Evolutionary conservation across 2,797 vertebrate genomes (phyloP), one percentile per base, ranked within the genome.

Genomic region (Molothrus ater): DNA sequence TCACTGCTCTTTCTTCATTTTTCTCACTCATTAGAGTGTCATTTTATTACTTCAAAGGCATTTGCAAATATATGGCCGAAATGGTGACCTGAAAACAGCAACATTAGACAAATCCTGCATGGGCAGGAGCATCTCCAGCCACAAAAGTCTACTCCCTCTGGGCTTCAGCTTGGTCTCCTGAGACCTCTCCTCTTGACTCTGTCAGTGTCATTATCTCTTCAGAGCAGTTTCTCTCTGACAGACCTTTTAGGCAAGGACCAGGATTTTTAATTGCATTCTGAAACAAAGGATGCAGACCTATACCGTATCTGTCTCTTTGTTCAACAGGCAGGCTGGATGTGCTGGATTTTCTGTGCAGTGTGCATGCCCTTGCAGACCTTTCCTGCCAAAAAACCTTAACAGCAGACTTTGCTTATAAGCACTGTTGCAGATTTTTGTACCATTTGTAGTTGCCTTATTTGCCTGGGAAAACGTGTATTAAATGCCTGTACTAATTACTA

Each of bases 221-320:
- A 12, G 40, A 89, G 34, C 22, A 57, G 25, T 83, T 93, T 68
- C 29, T 80, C 13, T 73, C 59, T 93, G 80, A 34, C 78, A 93
- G 57, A 47, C 22, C 48, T 92, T 66, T 76, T 56, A 91, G 61
- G 21, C 17, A n/a, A 80, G 53, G 69, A 22, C 11, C 38, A 91
- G 42, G 48, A 53, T 76, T 92, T 93, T 86, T 92, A 96, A 90
- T 90, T 93, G 50, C 59, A 21, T 74, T 88, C 57, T 78, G 75
- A 87, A 86, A 50, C 25, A 32, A 87, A 82, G 42, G 36, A 60
- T 74, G 45, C 26, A 85, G 34, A 64, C 16, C 36, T 43, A 42
- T 11, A 13, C 38, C 42, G n/a, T 43, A 8, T 25, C 71, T 87
- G 71, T 57, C 60, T 82, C 51, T 50, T 76, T 81, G 13, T 51